phyloP scores from a whole-genome alignment of 2,113 vertebrate genomes.

The Cryptoleucopteryx plumbea region DNA sequence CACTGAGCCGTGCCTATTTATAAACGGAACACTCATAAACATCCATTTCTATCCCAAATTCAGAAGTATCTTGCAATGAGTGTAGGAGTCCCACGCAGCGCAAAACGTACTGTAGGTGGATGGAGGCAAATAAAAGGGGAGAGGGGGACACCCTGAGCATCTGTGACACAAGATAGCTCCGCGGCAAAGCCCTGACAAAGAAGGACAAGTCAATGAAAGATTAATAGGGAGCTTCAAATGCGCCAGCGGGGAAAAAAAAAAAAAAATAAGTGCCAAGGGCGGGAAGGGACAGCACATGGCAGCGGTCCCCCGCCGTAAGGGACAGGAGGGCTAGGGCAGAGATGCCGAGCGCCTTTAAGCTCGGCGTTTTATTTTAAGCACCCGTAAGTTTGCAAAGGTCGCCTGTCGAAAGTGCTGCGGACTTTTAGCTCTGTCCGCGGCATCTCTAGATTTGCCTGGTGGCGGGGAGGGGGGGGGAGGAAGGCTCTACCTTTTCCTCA shows the following conservation, averaged over 20 bases:
- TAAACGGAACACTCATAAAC: neutral
- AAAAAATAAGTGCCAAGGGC: neutral
- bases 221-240: neutral
- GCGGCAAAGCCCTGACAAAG: neutral
- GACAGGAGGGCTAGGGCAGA: neutral
- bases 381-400: neutral
- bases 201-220: neutral
- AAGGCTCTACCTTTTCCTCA: too few species aligned
- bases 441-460: too few species aligned
- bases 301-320: neutral
- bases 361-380: neutral
- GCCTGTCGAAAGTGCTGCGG: neutral
- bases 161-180: fast-evolving
- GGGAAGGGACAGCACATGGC: neutral
- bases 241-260: too few species aligned
- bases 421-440: too few species aligned
- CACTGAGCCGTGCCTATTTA: neutral
- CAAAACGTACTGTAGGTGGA: neutral
- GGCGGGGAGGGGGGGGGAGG: too few species aligned
- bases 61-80: neutral
- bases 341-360: neutral
- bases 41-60: neutral
- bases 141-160: neutral
- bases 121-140: neutral
- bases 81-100: fast-evolving